Conservation (phyloP, 2,888 invertebrate species). For the Hololepta plana region DNA sequence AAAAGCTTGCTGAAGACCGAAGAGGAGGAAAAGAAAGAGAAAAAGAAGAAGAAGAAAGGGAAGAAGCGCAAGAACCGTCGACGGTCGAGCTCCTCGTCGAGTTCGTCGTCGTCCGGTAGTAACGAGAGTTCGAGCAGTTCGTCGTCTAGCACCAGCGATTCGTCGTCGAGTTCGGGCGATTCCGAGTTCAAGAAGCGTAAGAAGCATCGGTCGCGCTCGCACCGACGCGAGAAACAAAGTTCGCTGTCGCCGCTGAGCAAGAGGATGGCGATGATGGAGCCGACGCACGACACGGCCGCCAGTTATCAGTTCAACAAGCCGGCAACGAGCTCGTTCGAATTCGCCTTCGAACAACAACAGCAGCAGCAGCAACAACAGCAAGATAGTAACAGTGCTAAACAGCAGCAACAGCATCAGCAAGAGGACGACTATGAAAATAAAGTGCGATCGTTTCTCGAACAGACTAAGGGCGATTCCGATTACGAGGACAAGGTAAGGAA, state of each 20-base stretch:
- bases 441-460: constrained; percentile 50
- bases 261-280: constrained; percentile 58
- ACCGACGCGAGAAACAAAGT: constrained; percentile 41
- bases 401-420: constrained; percentile 29
- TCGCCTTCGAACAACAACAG: constrained; percentile 29
- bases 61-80: constrained; percentile 47
- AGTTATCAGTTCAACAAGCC: constrained; percentile 56
- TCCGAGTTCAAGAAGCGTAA: constrained; percentile 34
- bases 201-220: constrained; percentile 36
- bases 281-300: constrained; percentile 30
- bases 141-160: constrained; percentile 34
- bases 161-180: constrained; percentile 49
- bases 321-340: constrained; percentile 32
- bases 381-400: too few species aligned
- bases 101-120: constrained; percentile 24
- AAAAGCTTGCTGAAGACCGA: constrained; percentile 40
- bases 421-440: constrained; percentile 48
- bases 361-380: not conserved
- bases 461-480: constrained; percentile 63
- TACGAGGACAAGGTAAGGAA: constrained; percentile 75
- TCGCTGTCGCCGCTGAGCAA: constrained; percentile 70
- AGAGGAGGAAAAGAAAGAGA: constrained; percentile 37
- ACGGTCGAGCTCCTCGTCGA: constrained; percentile 31
- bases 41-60: constrained; percentile 43
- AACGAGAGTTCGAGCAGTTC: constrained; percentile 40